phyloP scores from a whole-genome alignment of 2,797 vertebrate genomes.

The Emydoidea blandingii region DNA sequence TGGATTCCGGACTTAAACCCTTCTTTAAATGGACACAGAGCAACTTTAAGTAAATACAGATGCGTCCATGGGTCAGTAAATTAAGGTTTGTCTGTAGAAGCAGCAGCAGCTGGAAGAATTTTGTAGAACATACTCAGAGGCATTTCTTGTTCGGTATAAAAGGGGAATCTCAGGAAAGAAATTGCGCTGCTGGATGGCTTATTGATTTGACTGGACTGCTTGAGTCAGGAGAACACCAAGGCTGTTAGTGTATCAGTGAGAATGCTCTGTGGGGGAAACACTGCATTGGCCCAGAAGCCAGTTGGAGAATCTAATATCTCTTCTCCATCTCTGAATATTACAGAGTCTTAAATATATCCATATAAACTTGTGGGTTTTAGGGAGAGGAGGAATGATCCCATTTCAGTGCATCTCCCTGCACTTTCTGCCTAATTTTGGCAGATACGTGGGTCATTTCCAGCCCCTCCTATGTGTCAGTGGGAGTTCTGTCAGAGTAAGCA shows the following conservation, averaged over 20 bases:
- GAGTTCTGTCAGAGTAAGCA: background rate
- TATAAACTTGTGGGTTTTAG: background rate
- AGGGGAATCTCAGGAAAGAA: background rate
- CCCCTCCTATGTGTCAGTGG: background rate
- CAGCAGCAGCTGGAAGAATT: background rate
- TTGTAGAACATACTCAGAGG: background rate
- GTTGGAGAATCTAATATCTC: background rate
- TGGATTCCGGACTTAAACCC: background rate
- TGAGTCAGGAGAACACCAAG: background rate
- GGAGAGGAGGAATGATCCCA: background rate
- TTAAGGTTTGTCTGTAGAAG: background rate
- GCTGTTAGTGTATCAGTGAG: background rate
- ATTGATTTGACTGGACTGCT: background rate
- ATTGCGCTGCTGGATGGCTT: fast-evolving
- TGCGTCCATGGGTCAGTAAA: background rate
- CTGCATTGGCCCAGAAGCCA: background rate
- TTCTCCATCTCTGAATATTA: background rate
- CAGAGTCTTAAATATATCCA: too few species aligned
- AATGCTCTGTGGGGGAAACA: background rate
- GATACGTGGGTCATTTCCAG: background rate
- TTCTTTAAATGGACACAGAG: background rate
- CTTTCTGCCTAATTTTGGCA: background rate
- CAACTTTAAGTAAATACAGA: background rate
- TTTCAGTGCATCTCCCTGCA: background rate
- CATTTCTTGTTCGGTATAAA: background rate